phyloP scores from a whole-genome alignment of 1,140 invertebrate genomes.

The Solenopsis fugax region DNA sequence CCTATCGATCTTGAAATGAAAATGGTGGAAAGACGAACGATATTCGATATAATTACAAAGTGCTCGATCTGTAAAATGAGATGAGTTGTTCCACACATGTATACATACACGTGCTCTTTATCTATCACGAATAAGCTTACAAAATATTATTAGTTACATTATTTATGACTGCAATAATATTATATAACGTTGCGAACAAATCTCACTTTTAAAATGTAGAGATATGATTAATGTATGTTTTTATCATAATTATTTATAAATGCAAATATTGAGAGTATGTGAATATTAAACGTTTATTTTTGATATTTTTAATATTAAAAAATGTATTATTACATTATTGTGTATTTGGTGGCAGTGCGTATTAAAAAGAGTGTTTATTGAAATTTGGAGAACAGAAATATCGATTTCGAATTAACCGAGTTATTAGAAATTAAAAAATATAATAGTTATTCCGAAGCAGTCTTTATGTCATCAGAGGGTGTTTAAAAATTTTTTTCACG shows the following conservation, averaged over 20 bases:
- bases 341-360: neutral
- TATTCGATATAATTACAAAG: slow-evolving; percentile 17
- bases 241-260: slow-evolving; percentile 15
- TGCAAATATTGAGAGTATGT: neutral
- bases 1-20: neutral
- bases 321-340: neutral
- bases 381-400: neutral
- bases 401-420: neutral
- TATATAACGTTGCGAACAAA: neutral
- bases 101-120: neutral
- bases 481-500: neutral
- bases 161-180: slow-evolving; percentile 5
- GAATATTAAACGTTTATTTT: slow-evolving; percentile 22
- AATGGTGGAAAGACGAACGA: neutral
- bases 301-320: neutral
- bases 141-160: slow-evolving; percentile 25
- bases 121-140: neutral
- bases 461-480: neutral
- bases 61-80: slow-evolving; percentile 5
- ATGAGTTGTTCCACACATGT: neutral
- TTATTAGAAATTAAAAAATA: neutral
- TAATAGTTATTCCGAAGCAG: neutral
- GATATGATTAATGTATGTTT: neutral
- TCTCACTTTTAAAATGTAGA: neutral
- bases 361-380: neutral